These are phyloP conservation scores for Sitta carolinensis DNA, from an alignment of 2,797 vertebrate species.

Conservation along the genomic window DNA sequence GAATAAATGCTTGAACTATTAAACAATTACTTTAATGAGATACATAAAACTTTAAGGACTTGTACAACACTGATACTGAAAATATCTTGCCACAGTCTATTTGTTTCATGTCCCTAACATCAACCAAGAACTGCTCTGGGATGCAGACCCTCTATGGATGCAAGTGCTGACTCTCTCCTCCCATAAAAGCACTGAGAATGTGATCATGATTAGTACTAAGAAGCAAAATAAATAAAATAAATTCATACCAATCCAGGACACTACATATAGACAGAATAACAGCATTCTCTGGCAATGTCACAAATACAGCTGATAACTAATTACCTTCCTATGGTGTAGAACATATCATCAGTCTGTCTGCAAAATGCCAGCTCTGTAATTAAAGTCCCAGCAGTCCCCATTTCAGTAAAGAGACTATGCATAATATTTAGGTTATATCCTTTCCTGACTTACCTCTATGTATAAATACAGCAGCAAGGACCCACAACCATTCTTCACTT, in stretches of 20 bases:
- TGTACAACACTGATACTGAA: not conserved
- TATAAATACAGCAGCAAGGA: conserved; percentile 1
- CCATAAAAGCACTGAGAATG: not conserved
- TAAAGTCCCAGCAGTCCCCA: conserved; percentile 35
- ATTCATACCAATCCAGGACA: not conserved
- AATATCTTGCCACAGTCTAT: not conserved
- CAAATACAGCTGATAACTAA: conserved; percentile 36
- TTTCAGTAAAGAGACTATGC: conserved; percentile 4
- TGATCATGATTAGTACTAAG: not conserved
- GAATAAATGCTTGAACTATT: not conserved
- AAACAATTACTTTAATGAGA: conserved; percentile 14
- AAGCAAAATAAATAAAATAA: not conserved
- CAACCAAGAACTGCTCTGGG: not conserved
- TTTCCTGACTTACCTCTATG: conserved; percentile 3
- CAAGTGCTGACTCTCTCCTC: not conserved
- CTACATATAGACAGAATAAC: not conserved
- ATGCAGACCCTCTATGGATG: not conserved
- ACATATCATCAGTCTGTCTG: conserved; percentile 54
- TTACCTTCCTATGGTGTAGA: conserved; percentile 31
- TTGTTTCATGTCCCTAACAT: not conserved
- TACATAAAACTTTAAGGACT: not conserved
- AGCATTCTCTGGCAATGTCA: conserved; percentile 13
- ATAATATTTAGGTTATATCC: conserved; percentile 36
- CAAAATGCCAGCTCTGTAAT: conserved; percentile 53
- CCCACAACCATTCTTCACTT: not conserved